These are phyloP conservation scores for Linurgus olivaceus DNA, from an alignment of 2,797 vertebrate genomes.

Conservation along the genomic window DNA sequence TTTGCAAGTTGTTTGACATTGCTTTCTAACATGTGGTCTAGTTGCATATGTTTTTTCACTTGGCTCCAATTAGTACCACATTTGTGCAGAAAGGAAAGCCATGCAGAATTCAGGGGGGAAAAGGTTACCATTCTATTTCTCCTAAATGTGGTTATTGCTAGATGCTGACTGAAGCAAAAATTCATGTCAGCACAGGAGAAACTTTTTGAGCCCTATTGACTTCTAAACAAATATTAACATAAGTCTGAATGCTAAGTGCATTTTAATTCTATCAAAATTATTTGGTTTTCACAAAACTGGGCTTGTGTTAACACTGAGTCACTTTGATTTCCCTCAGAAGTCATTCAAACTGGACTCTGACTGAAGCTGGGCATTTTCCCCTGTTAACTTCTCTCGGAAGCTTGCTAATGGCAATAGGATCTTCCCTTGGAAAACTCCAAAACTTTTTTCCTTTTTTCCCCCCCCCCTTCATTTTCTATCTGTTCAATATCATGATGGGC, in stretches of 20 bases:
- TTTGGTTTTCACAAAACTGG: neutral
- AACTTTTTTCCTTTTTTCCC: neutral
- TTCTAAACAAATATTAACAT: neutral
- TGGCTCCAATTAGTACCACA: constrained; percentile 22
- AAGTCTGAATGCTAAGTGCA: neutral
- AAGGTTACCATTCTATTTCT: neutral
- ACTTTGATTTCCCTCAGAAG: neutral
- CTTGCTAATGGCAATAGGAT: neutral
- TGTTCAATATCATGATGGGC: neutral
- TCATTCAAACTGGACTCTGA: neutral
- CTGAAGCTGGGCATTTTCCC: neutral
- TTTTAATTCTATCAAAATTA: neutral
- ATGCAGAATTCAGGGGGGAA: neutral
- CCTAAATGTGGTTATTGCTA: neutral
- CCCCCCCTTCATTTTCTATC: neutral
- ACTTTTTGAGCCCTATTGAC: neutral
- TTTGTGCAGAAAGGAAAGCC: constrained; percentile 9
- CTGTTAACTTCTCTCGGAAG: neutral
- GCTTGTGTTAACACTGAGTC: neutral
- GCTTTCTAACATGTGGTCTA: neutral
- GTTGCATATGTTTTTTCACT: constrained; percentile 31
- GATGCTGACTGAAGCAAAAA: neutral
- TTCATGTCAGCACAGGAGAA: neutral
- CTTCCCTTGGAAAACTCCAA: neutral
- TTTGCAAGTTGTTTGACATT: constrained; percentile 3